These are phyloP conservation scores for Montipora capitata DNA, from an alignment of 92 coral and sea anemone species.

Conservation along the genomic window DNA sequence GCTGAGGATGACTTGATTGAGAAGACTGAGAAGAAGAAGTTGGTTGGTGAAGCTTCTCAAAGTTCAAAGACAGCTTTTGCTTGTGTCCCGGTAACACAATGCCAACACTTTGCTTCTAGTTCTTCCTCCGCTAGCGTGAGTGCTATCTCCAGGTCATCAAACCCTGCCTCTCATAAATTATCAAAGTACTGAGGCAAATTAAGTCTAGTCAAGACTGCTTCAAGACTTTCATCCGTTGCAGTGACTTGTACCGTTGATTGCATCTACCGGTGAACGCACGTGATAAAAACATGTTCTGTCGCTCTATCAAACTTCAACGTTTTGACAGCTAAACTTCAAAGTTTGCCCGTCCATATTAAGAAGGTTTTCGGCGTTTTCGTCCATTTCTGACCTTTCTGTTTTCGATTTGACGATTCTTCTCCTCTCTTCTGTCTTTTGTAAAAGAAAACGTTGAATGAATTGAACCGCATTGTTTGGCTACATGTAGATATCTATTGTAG, in stretches of 20 bases:
- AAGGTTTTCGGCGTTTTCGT: no score
- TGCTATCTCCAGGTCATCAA: slow-evolving; percentile 55
- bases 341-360: no score
- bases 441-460: no score
- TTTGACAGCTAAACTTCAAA: neutral
- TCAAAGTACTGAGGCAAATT: slow-evolving; percentile 57
- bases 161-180: slow-evolving; percentile 45
- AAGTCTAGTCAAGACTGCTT: slow-evolving; percentile 13
- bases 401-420: no score
- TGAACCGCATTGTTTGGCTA: no score
- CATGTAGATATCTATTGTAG: no score
- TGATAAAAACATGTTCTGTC: neutral
- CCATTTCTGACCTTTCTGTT: no score
- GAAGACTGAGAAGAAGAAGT: neutral
- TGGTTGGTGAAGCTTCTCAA: slow-evolving; percentile 30
- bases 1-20: neutral
- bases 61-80: slow-evolving; percentile 19
- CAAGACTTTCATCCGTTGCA: slow-evolving; percentile 60
- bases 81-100: slow-evolving; percentile 32
- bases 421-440: no score
- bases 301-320: neutral
- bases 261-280: neutral
- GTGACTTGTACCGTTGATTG: neutral
- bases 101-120: slow-evolving; percentile 30
- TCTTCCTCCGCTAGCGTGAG: slow-evolving; percentile 51